These are phyloP conservation scores for Otolemur garnettii DNA, from an alignment of 2,113 vertebrate species.

Conservation along the genomic window DNA sequence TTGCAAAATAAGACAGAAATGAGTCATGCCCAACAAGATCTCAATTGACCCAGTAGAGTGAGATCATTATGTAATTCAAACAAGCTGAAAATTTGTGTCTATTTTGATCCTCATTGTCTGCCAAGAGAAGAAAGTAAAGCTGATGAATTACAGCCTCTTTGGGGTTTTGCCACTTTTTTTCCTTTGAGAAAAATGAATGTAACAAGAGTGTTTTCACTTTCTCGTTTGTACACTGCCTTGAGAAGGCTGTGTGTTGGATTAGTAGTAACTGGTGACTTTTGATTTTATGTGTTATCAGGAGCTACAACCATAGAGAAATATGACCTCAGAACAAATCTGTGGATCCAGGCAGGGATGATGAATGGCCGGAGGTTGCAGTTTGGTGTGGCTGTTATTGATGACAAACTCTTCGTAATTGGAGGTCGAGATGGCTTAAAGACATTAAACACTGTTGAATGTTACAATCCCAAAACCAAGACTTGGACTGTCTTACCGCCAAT, in stretches of 20 bases:
- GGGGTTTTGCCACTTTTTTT: neutral
- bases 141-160: neutral
- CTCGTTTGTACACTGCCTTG: neutral
- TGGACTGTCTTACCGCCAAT: slow-evolving; percentile 91
- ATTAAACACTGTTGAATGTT: slow-evolving; percentile 92
- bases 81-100: neutral
- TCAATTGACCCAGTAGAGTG: neutral
- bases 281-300: slow-evolving; percentile 87
- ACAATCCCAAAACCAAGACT: slow-evolving; percentile 90
- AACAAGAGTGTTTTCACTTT: slow-evolving; percentile 8
- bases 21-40: neutral
- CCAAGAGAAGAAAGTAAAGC: neutral
- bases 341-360: slow-evolving; percentile 92
- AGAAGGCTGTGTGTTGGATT: neutral
- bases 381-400: slow-evolving; percentile 91
- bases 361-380: slow-evolving; percentile 90
- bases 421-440: slow-evolving; percentile 92
- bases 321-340: slow-evolving; percentile 91
- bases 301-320: slow-evolving; percentile 92
- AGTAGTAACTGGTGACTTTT: slow-evolving; percentile 1
- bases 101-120: neutral
- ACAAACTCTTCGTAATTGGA: slow-evolving; percentile 92
- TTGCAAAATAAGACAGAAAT: slow-evolving; percentile 7
- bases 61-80: neutral
- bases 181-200: slow-evolving; percentile 21